A percentile compares a stretch with the other conserved stretches of the same genome.
Conservation (phyloP, 1,140 invertebrate genomes). For the Dendroctonus ponderosae region DNA sequence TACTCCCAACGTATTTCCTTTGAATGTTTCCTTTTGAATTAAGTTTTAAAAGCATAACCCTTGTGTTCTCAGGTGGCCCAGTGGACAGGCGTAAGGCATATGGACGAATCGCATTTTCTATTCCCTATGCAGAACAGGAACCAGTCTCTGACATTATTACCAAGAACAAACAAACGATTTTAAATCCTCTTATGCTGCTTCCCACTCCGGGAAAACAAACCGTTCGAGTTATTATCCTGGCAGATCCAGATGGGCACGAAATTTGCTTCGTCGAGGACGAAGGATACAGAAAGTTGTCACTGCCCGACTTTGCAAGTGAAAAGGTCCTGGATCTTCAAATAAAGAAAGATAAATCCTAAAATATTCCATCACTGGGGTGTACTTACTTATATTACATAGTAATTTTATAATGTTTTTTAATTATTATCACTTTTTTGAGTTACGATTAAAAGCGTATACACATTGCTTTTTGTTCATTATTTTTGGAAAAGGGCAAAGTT, state of each 20-base stretch:
- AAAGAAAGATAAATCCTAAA: conserved; percentile 61
- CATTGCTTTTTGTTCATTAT: too few species aligned
- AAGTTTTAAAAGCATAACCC: too few species aligned
- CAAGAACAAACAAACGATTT: conserved; percentile 70
- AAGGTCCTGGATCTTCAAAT: conserved; percentile 78
- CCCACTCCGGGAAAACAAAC: conserved; percentile 96
- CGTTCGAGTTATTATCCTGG: conserved; percentile 92
- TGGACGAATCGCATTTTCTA: conserved; percentile 92
- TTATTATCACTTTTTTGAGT: too few species aligned
- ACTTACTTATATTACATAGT: too few species aligned
- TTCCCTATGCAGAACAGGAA: conserved; percentile 73
- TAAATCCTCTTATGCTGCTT: conserved; percentile 84
- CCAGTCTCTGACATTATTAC: conserved; percentile 74
- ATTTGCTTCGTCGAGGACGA: conserved; percentile 99
- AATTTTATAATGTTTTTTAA: too few species aligned
- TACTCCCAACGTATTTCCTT: too few species aligned
- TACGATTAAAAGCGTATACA: too few species aligned
- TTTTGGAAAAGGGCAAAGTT: too few species aligned
- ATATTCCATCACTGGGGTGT: too few species aligned
- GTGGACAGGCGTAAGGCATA: conserved; percentile 89
- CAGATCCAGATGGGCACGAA: conserved; percentile 96
- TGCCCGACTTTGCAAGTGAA: conserved; percentile 82
- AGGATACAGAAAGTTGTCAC: conserved; percentile 84
- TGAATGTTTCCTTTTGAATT: too few species aligned
- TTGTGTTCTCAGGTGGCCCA: conserved; percentile 52